A percentile compares a stretch with the other conserved stretches of the same genome.
Conservation (phyloP, 30 jellyfish, hydroid and myxozoan genomes). For the Clytia hemisphaerica region DNA sequence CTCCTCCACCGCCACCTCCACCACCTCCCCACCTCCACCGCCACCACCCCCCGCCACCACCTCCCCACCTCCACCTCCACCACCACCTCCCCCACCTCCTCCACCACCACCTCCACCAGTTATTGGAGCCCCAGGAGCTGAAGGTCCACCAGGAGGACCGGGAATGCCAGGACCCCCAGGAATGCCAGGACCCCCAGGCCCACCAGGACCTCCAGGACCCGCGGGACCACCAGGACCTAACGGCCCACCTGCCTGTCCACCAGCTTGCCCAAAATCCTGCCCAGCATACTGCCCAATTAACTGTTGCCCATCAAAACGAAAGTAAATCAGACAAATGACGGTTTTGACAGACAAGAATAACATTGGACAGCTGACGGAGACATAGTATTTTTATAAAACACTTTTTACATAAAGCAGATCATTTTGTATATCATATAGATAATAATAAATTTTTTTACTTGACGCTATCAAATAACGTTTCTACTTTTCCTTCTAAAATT, state of each 20-base stretch:
- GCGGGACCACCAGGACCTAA: conserved; percentile 99
- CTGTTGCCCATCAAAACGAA: conserved; percentile 95
- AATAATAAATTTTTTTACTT: too few relatives aligned
- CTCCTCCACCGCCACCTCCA: conserved; percentile 53
- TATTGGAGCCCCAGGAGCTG: conserved; percentile 97
- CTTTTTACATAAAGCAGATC: too few relatives aligned
- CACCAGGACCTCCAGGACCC: conserved; percentile 99
- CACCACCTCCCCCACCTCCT: conserved; percentile 97
- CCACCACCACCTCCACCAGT: conserved; percentile 95
- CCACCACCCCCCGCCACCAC: conserved; percentile 41
- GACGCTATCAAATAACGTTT: too few relatives aligned
- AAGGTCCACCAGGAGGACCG: conserved; percentile 98
- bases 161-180: conserved; percentile 99
- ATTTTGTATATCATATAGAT: too few relatives aligned
- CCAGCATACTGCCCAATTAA: conserved; percentile 76
- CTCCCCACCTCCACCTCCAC: conserved; percentile 45
- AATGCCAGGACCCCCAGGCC: conserved; percentile 98
- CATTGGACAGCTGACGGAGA: too few relatives aligned
- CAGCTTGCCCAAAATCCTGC: conserved; percentile 39
- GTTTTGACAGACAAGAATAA: too few relatives aligned
- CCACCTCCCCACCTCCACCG: conserved; percentile 55
- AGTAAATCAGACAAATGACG: too few relatives aligned
- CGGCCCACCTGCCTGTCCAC: conserved; percentile 88
- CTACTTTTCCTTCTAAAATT: too few relatives aligned
- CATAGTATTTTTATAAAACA: too few relatives aligned